Evolutionary conservation across 1,140 invertebrate genomes (phyloP).

Genomic region (Anastrepha ludens): DNA sequence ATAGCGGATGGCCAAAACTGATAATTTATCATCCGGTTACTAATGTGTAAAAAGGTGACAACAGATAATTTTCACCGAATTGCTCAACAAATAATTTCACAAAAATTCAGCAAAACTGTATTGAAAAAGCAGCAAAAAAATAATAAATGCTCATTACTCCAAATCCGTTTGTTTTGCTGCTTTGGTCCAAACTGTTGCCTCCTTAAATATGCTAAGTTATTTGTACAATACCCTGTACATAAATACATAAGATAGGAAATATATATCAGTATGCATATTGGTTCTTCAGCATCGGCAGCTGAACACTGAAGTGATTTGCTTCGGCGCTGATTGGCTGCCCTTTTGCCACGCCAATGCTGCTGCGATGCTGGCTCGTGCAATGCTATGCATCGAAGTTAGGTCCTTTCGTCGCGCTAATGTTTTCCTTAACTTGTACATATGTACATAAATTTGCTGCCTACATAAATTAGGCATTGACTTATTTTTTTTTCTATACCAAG

Average conservation of each 20-base stretch:
- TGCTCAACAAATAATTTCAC: no score
- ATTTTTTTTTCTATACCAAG: neutral
- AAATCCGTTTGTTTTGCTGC: neutral
- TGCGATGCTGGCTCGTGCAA: no score
- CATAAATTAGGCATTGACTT: conserved; percentile 40
- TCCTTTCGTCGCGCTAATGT: conserved; percentile 32
- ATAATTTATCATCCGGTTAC: no score
- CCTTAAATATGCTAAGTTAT: no score
- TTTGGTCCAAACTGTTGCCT: no score
- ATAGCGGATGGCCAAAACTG: no score
- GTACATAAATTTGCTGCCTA: neutral
- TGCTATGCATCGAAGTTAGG: neutral
- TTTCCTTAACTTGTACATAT: neutral
- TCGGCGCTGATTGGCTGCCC: neutral
- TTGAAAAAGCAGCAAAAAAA: no score
- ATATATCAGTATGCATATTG: neutral
- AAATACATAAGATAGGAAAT: neutral
- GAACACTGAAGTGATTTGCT: neutral
- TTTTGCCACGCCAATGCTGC: neutral
- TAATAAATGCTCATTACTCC: no score
- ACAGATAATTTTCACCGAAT: no score
- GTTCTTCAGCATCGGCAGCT: neutral
- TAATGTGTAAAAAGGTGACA: no score
- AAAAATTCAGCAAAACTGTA: no score
- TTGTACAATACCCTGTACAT: neutral